Conservation (phyloP, 2,797 vertebrate genomes). For the Emys orbicularis region DNA sequence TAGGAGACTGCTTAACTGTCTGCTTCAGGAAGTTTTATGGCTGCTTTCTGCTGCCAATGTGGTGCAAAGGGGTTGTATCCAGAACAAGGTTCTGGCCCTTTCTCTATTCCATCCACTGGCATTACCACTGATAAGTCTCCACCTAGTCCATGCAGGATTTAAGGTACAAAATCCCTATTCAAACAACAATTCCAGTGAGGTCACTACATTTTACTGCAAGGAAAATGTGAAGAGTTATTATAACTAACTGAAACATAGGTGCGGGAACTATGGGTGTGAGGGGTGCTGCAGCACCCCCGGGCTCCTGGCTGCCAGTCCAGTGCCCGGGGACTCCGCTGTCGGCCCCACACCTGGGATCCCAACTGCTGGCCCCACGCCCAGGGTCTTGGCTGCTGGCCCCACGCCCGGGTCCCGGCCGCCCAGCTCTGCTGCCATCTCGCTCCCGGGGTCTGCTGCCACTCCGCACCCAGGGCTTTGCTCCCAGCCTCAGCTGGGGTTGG, state of each 20-base stretch:
- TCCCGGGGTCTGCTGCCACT: too few relatives aligned
- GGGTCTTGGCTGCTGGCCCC: too few relatives aligned
- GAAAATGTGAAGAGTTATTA: not conserved
- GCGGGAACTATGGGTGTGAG: too few relatives aligned
- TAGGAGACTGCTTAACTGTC: not conserved
- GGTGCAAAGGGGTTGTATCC: not conserved
- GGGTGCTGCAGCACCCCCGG: too few relatives aligned
- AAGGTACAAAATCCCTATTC: rapidly evolving
- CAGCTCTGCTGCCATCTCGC: too few relatives aligned
- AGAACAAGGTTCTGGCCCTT: not conserved
- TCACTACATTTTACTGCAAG: not conserved
- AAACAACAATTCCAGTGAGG: not conserved
- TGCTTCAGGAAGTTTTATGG: not conserved
- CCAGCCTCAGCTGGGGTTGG: too few relatives aligned
- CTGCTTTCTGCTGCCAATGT: not conserved
- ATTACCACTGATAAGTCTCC: not conserved
- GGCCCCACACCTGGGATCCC: too few relatives aligned
- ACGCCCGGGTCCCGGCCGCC: too few relatives aligned
- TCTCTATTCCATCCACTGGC: not conserved
- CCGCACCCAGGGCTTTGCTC: too few relatives aligned
- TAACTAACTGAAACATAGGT: not conserved
- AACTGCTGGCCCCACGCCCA: too few relatives aligned
- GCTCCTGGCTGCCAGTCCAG: too few relatives aligned
- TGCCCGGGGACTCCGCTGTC: too few relatives aligned
- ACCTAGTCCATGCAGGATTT: not conserved